Conservation (phyloP, 2,113 vertebrate species). For the Andinoacara biseriatus region DNA sequence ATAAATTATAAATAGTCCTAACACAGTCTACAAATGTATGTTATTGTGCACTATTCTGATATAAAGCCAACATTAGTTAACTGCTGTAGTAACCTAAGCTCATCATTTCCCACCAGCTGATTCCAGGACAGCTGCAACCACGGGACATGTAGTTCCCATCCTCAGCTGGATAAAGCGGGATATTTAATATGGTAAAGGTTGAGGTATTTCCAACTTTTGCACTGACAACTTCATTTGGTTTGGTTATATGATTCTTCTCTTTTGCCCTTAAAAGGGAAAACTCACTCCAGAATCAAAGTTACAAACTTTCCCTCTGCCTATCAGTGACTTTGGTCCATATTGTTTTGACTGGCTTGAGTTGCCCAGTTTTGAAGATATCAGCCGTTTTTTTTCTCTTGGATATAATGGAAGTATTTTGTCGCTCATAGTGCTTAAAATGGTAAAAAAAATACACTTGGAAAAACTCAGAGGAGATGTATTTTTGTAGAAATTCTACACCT, state of each 20-base stretch:
- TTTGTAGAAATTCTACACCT: too few species aligned
- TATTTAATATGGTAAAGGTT: slow-evolving; percentile 18
- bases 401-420: too few species aligned
- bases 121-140: slow-evolving; percentile 47
- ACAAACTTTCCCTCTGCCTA: background rate
- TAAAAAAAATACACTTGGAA: too few species aligned
- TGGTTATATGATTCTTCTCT: rapidly evolving
- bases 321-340: too few species aligned
- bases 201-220: background rate
- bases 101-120: slow-evolving; percentile 43
- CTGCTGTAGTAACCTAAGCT: slow-evolving; percentile 44
- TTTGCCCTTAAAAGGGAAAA: background rate
- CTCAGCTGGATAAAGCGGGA: slow-evolving; percentile 33
- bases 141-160: background rate
- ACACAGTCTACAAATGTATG: background rate
- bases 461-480: too few species aligned
- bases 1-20: background rate
- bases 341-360: too few species aligned
- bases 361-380: too few species aligned
- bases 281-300: background rate
- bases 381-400: too few species aligned
- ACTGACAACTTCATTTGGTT: background rate
- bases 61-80: background rate
- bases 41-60: background rate
- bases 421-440: too few species aligned